Percentiles rank a stretch among this genome's conserved stretches.
These are phyloP conservation scores for Drosophila trapezifrons DNA, from an alignment of 1,140 invertebrate genomes.

Conservation along the genomic window DNA sequence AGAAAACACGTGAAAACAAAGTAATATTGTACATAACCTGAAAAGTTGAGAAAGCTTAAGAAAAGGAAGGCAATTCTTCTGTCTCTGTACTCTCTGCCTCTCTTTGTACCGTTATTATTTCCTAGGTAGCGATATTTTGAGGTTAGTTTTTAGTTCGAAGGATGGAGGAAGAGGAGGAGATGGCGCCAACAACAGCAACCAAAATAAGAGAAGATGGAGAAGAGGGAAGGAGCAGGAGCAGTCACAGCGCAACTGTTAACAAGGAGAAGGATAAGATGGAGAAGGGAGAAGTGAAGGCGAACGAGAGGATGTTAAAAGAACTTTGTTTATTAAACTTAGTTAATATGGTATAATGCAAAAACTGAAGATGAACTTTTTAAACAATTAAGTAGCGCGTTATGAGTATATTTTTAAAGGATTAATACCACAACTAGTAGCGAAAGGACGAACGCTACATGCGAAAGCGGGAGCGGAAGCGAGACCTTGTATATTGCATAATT, in stretches of 20 bases:
- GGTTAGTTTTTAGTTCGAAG: slow-evolving; percentile 45
- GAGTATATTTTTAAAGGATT: slow-evolving; percentile 70
- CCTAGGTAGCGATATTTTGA: slow-evolving; percentile 53
- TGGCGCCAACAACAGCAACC: slow-evolving; percentile 18
- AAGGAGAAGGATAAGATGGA: slow-evolving; percentile 1
- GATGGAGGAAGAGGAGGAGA: slow-evolving; percentile 5
- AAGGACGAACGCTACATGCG: not conserved
- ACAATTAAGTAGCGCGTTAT: slow-evolving; percentile 81
- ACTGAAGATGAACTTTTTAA: slow-evolving; percentile 66
- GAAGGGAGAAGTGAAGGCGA: slow-evolving; percentile 45
- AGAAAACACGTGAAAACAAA: slow-evolving; percentile 22
- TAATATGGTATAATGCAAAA: slow-evolving; percentile 54
- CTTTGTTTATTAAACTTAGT: slow-evolving; percentile 79
- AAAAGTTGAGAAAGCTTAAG: slow-evolving; percentile 44
- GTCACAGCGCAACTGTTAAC: slow-evolving; percentile 10
- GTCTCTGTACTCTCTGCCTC: slow-evolving; percentile 39
- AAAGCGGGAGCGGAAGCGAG: slow-evolving; percentile 39
- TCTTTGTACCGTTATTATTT: slow-evolving; percentile 44
- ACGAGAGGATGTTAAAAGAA: slow-evolving; percentile 56
- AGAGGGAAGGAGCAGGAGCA: slow-evolving; percentile 16
- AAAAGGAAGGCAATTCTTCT: slow-evolving; percentile 35
- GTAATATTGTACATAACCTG: slow-evolving; percentile 74
- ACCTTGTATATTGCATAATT: slow-evolving; percentile 81
- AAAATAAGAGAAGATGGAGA: slow-evolving; percentile 11
- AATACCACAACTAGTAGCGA: slow-evolving; percentile 47